Evolutionary conservation across 2,888 invertebrate genomes (phyloP).

Genomic region (Parnassius smintheus): DNA sequence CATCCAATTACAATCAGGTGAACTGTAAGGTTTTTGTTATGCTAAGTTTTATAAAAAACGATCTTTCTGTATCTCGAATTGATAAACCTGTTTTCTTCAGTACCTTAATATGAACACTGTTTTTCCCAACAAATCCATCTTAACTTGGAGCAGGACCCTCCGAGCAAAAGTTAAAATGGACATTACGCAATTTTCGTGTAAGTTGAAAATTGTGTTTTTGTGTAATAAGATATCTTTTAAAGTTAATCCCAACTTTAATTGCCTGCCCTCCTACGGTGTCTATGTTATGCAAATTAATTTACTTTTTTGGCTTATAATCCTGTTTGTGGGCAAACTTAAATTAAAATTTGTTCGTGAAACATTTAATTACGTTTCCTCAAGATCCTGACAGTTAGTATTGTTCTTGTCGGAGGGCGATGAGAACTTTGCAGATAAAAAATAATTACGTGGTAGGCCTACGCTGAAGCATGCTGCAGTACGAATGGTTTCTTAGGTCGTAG

Average conservation of each 20-base stretch:
- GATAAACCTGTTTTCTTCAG: not conserved
- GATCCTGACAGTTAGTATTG: not conserved
- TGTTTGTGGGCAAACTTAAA: slow-evolving; percentile 23
- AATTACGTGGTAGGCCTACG: not conserved
- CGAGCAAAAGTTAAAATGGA: slow-evolving; percentile 59
- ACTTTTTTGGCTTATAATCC: slow-evolving; percentile 15
- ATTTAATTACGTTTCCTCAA: slow-evolving; percentile 3
- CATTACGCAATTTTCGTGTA: slow-evolving; percentile 59
- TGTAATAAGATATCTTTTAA: slow-evolving; percentile 66
- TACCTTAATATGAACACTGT: slow-evolving; percentile 29
- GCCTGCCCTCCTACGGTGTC: slow-evolving; percentile 40
- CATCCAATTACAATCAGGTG: too few relatives aligned
- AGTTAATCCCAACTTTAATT: slow-evolving; percentile 61
- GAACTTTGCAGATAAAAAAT: not conserved
- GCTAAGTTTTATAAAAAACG: too few relatives aligned
- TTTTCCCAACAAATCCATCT: slow-evolving; percentile 40
- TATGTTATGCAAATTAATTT: slow-evolving; percentile 25
- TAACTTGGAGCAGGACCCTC: slow-evolving; percentile 23
- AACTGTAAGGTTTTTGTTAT: too few relatives aligned
- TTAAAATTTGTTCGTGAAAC: slow-evolving; percentile 18
- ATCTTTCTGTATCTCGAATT: too few relatives aligned
- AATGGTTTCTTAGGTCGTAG: not conserved
- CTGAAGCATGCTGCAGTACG: not conserved
- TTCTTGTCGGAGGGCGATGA: not conserved
- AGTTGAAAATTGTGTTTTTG: slow-evolving; percentile 66